Evolutionary conservation across 2,888 invertebrate genomes (phyloP).

Genomic region (Mythimna albipuncta): DNA sequence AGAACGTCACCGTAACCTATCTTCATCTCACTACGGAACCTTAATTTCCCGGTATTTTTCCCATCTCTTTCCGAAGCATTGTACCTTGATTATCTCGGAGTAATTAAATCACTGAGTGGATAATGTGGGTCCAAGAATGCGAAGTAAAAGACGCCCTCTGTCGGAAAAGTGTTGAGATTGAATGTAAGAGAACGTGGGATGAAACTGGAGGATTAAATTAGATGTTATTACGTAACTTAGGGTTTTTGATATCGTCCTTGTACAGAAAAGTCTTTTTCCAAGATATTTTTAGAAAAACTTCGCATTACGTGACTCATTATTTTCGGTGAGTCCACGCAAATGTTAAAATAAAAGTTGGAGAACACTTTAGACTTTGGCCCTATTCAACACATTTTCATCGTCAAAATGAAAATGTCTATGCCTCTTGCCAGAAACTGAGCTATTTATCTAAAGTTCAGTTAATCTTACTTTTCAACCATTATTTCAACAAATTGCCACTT

Average conservation of each 20-base stretch:
- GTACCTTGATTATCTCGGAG: conserved; percentile 62
- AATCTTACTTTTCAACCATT: conserved; percentile 8
- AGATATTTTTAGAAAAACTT: background rate
- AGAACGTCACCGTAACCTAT: background rate
- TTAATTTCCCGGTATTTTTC: conserved; percentile 29
- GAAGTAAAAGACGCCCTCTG: conserved; percentile 49
- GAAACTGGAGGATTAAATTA: conserved; percentile 32
- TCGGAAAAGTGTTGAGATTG: conserved; percentile 49
- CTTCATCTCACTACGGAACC: conserved; percentile 30
- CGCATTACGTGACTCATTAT: too few species aligned
- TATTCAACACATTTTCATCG: background rate
- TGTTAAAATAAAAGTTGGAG: background rate
- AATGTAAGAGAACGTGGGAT: conserved; percentile 31
- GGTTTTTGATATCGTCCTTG: background rate
- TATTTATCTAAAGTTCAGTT: conserved; percentile 5
- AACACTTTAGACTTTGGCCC: background rate
- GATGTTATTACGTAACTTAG: conserved; percentile 35
- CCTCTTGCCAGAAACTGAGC: background rate
- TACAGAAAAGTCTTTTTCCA: background rate
- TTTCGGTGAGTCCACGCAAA: background rate
- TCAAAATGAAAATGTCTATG: background rate
- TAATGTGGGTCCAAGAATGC: conserved; percentile 57
- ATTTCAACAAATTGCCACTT: conserved; percentile 19
- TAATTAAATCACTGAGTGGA: conserved; percentile 64
- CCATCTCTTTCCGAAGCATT: conserved; percentile 43